Base-by-base conservation (phyloP, 2,888 invertebrate species). In the Brachyopa scutellaris region DNA sequence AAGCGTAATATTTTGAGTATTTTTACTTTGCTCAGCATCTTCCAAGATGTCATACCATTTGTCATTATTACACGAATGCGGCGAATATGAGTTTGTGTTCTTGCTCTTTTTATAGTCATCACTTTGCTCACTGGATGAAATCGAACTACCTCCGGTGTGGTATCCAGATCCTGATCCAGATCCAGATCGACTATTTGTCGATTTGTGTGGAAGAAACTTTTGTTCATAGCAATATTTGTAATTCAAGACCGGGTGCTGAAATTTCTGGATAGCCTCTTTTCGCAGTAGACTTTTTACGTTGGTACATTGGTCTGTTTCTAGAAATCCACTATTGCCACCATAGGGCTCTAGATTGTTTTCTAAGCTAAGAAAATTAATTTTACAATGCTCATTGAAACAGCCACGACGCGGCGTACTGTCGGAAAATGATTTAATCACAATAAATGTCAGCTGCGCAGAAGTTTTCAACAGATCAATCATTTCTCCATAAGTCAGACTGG, bases 401-500 rank as follows among this genome's bases (percentile, higher is more conserved):
- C 94, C 94, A 86, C 94, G 93, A 85, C 95, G 91, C 1, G 95
- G 93, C 42, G 92, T 91, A 42, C 94, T 94, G 87, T 95, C 95
- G 4, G 85, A 31, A 62, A 93, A 90, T 0, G 97, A 95, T 33
- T 95, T 95, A 86, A 96, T 94, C 72, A 96, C 95, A 73, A 95
- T 94, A 31, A 97, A 95, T 40, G 95, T 96, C 59, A 98, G 97
- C 47, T 95, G 95, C 82, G 95, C 94, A 3, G 97, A 97, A 0
- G 97, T 97, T 91, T 97, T 96, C 74, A 98, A 91, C 85, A 97
- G 91, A 90, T 97, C 97, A 29, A 97, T 96, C 94, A 98, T 97
- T 90, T 97, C 96, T 88, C 97, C 97, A 90, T 97, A 97, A 29
- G 94, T 95, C 83, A 98, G 91, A 0, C 97, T 97, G 2, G 96